A percentile compares a stretch with the other conserved stretches of the same genome.
Evolutionary conservation across 2,797 vertebrate genomes (phyloP).

Genomic region (Rhynchotus rufescens): DNA sequence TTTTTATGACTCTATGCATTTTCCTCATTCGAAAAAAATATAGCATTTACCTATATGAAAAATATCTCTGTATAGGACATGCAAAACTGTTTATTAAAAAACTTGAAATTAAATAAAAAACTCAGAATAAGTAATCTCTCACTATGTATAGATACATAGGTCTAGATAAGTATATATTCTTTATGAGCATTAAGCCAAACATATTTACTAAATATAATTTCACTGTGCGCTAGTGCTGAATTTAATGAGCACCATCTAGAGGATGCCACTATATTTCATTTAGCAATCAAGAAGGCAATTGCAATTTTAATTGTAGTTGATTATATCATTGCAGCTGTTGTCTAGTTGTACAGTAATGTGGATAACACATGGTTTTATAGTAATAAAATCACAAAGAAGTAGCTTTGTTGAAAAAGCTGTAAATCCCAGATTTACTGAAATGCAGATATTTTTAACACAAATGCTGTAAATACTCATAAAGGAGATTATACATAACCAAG

Average conservation of each 20-base stretch:
- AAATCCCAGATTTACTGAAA: background rate
- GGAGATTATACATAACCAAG: background rate
- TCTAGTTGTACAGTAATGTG: background rate
- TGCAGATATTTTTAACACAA: background rate
- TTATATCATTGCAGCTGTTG: background rate
- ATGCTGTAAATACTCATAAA: constrained; percentile 20
- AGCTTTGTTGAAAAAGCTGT: background rate
- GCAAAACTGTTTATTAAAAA: background rate
- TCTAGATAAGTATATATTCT: background rate
- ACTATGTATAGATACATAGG: no score
- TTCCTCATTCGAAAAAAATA: background rate
- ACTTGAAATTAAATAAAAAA: background rate
- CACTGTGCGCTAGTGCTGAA: background rate
- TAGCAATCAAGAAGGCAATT: background rate
- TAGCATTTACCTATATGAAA: background rate
- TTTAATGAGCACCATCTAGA: constrained; percentile 15
- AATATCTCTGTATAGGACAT: background rate
- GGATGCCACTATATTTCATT: background rate
- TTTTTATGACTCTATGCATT: background rate
- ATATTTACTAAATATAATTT: background rate
- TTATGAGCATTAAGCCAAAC: background rate
- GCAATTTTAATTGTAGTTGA: background rate
- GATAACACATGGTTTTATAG: background rate
- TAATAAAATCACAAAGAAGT: background rate
- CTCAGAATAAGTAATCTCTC: background rate